Evolutionary conservation across 1,140 invertebrate genomes (phyloP).

Genomic region (Micrasema minimum): DNA sequence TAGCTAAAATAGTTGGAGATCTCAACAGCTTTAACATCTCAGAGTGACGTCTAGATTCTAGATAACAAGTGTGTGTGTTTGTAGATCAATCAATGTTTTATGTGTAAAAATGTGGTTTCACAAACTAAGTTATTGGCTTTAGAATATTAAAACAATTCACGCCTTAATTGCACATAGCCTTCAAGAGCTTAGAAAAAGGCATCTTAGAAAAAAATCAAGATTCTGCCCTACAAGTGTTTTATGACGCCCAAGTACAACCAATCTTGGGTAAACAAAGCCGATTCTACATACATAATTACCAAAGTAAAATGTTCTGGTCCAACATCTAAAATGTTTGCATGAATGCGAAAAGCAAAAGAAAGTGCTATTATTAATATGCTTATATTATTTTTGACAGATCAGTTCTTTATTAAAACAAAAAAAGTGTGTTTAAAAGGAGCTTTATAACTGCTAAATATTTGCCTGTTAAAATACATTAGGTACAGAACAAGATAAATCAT

Average conservation of each 20-base stretch:
- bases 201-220: background rate
- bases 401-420: too few relatives aligned
- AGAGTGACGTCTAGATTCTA: background rate
- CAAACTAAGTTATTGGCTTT: background rate
- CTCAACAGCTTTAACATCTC: background rate
- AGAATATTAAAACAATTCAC: background rate
- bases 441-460: too few relatives aligned
- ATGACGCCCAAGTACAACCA: background rate
- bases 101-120: slow-evolving; percentile 4
- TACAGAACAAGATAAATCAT: too few relatives aligned
- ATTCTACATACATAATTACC: too few relatives aligned
- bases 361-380: too few relatives aligned
- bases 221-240: background rate
- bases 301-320: too few relatives aligned
- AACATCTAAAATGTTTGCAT: too few relatives aligned
- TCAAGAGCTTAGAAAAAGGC: background rate
- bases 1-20: slow-evolving; percentile 7
- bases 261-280: background rate
- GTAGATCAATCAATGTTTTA: slow-evolving; percentile 19
- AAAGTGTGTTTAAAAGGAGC: too few relatives aligned
- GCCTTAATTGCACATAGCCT: background rate
- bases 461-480: too few relatives aligned
- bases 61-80: background rate
- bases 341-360: too few relatives aligned
- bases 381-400: too few relatives aligned